Evolutionary conservation across 2,888 invertebrate genomes (phyloP).

Genomic region (Apodemia duryi): DNA sequence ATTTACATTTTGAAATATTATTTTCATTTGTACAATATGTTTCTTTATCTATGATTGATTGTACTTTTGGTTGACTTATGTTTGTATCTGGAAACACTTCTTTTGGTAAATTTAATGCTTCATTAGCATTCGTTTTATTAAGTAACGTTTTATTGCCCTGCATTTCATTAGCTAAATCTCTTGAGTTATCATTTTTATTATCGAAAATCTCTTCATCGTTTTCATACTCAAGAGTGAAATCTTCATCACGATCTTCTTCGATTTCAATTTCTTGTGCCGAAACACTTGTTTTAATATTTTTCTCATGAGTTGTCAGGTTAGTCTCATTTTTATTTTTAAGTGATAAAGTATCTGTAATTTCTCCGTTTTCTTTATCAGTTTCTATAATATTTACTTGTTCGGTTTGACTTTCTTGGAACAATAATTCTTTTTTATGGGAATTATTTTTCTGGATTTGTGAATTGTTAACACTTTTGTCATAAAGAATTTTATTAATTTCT

Average conservation of each 20-base stretch:
- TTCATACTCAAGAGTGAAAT: conserved; percentile 30
- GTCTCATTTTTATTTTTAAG: neutral
- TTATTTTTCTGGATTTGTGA: neutral
- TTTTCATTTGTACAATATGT: too few species aligned
- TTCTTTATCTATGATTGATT: too few species aligned
- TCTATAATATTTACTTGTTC: neutral
- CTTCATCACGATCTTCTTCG: conserved; percentile 27
- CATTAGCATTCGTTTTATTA: too few species aligned
- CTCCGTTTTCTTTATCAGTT: neutral
- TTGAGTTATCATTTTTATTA: conserved; percentile 20
- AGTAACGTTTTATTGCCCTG: too few species aligned
- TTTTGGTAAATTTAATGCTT: too few species aligned
- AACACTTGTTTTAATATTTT: neutral
- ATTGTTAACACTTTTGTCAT: too few species aligned
- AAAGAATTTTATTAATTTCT: neutral
- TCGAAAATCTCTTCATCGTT: conserved; percentile 25
- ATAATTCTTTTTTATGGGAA: neutral
- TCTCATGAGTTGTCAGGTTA: neutral
- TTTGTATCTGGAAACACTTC: too few species aligned
- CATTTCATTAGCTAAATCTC: neutral
- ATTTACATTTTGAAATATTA: too few species aligned
- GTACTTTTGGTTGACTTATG: too few species aligned
- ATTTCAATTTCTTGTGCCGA: neutral
- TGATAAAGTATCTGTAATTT: neutral
- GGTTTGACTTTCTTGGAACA: neutral